Base-by-base conservation (phyloP, 1,140 invertebrate species). In the Bombus difficillimus region DNA sequence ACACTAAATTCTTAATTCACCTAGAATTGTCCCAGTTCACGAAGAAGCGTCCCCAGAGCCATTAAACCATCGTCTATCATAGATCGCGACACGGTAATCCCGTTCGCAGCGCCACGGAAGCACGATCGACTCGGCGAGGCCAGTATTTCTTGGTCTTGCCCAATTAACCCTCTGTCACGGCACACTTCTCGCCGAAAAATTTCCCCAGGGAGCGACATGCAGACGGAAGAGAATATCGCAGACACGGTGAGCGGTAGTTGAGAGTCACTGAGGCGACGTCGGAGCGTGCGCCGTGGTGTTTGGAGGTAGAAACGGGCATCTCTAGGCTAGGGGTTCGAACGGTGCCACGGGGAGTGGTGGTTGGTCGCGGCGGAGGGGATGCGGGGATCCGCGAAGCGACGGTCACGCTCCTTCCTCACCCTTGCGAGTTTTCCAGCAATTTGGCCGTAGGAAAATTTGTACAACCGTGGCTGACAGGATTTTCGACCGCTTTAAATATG, bases 231-330 rank as follows among this genome's bases (percentile, higher is more conserved):
- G 47, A 25, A 28, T 37, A 41, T 34, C n/a, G 57, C 41, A 39
- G 68, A 79, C 59, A n/a, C 28, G 22, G 71, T 66, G 43, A 53
- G 4, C 0, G 18, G 32, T 28, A 57, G 47, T 64, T 89, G 89
- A 89, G 86, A 88, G 68, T 53, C 89, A 68, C 80, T 83, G 88
- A 18, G 34, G 53, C 22, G 25, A 72, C 79, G 53, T 59, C 68
- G 32, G 89, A 83, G 89, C 86, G 75, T 89, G 88, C 89, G 89
- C 88, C 47, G 32, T 90, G 18, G 41, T 32, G 75, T 88, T 88
- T 25, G 86, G 64, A 77, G 79, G 87, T 62, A 78, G 88, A 81
- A 87, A 79, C 85, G 59, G 72, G 71, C 76, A 86, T 76, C 75
- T 74, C 88, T 81, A 66, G 78, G 79, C 78, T 81, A 64, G 59